These are phyloP conservation scores for Hippocampus abdominalis DNA, from an alignment of 2,113 vertebrate genomes.

Conservation along the genomic window DNA sequence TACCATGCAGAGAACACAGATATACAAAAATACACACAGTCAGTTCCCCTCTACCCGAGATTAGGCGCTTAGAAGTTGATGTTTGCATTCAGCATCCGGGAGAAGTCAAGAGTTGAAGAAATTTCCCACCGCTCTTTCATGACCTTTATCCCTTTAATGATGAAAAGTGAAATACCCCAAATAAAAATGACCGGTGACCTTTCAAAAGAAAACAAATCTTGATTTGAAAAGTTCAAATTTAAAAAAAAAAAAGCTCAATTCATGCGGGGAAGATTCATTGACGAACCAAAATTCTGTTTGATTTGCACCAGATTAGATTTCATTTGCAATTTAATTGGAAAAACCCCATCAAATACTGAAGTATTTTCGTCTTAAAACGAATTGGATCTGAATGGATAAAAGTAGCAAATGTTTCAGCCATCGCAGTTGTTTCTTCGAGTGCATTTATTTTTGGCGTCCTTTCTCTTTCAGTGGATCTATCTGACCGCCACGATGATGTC, in stretches of 20 bases:
- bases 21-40: background rate
- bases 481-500: conserved; percentile 78
- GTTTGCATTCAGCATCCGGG: conserved; percentile 66
- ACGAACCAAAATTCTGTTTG: too few relatives aligned
- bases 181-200: background rate
- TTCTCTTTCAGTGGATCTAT: conserved; percentile 66
- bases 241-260: too few relatives aligned
- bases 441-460: background rate
- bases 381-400: too few relatives aligned
- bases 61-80: conserved; percentile 59
- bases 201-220: background rate
- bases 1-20: background rate
- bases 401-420: background rate
- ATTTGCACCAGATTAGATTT: too few relatives aligned
- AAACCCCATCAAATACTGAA: too few relatives aligned
- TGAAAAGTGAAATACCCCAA: background rate
- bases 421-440: background rate
- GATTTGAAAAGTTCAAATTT: too few relatives aligned
- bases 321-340: too few relatives aligned
- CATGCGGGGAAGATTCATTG: too few relatives aligned
- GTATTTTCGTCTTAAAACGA: too few relatives aligned
- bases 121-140: conserved; percentile 65
- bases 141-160: conserved; percentile 43
- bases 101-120: conserved; percentile 65
- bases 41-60: conserved; percentile 32